These are phyloP conservation scores for Anguilla marmorata DNA, from an alignment of 2,797 vertebrate species.

Conservation along the genomic window DNA sequence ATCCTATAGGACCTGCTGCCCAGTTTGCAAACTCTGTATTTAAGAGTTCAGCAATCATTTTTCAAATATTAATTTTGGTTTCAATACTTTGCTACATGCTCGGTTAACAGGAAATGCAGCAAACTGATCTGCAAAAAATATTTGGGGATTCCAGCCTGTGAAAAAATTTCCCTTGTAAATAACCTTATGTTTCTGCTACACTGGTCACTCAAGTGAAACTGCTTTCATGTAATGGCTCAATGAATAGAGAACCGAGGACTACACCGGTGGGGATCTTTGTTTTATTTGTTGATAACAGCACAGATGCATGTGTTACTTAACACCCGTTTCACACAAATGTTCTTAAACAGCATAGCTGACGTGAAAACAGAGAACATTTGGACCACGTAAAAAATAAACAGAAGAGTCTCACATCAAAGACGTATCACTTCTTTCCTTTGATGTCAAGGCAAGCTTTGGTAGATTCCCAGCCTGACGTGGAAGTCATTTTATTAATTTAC, in stretches of 20 bases:
- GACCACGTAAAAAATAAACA: not conserved
- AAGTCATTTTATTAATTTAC: not conserved
- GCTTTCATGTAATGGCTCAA: not conserved
- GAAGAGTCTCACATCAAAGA: not conserved
- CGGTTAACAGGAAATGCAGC: too few species aligned
- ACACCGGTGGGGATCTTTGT: not conserved
- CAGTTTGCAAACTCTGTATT: too few species aligned
- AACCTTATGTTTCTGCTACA: not conserved
- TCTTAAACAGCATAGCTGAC: not conserved
- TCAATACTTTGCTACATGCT: too few species aligned
- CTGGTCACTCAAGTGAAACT: not conserved
- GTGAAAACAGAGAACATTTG: not conserved
- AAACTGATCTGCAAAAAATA: too few species aligned
- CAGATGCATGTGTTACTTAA: not conserved
- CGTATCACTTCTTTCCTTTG: not conserved
- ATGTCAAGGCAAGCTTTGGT: not conserved
- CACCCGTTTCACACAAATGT: not conserved
- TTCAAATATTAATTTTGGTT: too few species aligned
- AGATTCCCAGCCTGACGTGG: not conserved
- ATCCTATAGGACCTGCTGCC: too few species aligned
- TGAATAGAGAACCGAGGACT: not conserved
- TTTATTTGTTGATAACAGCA: not conserved
- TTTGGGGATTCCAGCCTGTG: not conserved
- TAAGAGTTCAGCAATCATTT: too few species aligned
- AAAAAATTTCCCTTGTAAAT: constrained; percentile 19